Conservation (phyloP, 1,140 invertebrate species). For the Onthophagus taurus region DNA sequence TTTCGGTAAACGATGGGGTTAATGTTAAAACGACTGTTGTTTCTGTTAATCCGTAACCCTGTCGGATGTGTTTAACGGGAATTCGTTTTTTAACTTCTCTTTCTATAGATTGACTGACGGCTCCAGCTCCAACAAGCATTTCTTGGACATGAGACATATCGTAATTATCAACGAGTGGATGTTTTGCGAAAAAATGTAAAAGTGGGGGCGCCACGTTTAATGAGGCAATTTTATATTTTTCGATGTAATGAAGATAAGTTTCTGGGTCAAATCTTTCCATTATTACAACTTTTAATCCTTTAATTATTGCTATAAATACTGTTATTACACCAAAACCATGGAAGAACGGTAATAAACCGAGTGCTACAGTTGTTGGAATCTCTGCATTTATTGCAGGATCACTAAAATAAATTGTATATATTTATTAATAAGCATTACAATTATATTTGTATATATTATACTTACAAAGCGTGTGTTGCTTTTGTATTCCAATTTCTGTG, state of each 20-base stretch:
- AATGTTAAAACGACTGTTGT: conserved; percentile 40
- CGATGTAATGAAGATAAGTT: not conserved
- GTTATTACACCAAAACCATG: conserved; percentile 1
- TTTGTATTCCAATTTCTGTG: conserved; percentile 34
- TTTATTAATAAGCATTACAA: too few species aligned
- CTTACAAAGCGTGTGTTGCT: conserved; percentile 1
- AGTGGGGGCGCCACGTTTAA: not conserved
- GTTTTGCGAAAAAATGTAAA: not conserved
- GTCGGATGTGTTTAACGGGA: conserved; percentile 35
- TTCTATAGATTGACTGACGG: not conserved
- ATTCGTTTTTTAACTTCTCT: not conserved
- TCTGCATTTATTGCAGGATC: not conserved
- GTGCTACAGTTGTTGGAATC: not conserved
- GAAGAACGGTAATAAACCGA: conserved; percentile 8
- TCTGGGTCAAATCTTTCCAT: conserved; percentile 3
- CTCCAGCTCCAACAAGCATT: not conserved
- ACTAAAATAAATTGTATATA: not conserved
- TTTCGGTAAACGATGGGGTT: conserved; percentile 24
- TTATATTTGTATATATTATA: not conserved
- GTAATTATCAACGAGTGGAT: conserved; percentile 1
- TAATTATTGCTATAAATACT: not conserved
- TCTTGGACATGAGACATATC: conserved; percentile 3
- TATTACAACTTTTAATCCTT: not conserved
- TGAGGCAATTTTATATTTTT: conserved; percentile 5
- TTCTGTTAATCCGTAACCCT: conserved; percentile 63